Conservation (phyloP, 2,797 vertebrate species). For the Leptodactylus fallax region DNA sequence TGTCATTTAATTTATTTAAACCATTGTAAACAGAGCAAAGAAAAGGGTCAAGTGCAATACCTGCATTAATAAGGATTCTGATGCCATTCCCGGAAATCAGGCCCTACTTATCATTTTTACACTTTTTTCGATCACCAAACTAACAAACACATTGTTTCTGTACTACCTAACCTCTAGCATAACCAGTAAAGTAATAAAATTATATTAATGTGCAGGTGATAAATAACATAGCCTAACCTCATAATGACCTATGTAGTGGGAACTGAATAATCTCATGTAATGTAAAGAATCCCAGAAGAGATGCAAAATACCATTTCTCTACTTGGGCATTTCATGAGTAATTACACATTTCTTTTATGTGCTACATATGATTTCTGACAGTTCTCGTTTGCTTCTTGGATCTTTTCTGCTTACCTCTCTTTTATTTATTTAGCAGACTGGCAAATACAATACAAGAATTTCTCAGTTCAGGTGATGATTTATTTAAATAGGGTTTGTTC, state of each 20-base stretch:
- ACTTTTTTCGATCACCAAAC: too few relatives aligned
- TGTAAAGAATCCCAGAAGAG: not conserved
- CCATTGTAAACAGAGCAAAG: too few relatives aligned
- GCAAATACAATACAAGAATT: slow-evolving; percentile 19
- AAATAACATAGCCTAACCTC: not conserved
- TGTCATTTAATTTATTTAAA: too few relatives aligned
- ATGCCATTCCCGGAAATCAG: too few relatives aligned
- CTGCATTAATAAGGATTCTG: too few relatives aligned
- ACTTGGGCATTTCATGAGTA: not conserved
- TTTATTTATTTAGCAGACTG: slow-evolving; percentile 25
- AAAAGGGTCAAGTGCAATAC: too few relatives aligned
- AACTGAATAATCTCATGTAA: not conserved
- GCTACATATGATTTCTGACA: not conserved
- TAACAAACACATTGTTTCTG: too few relatives aligned
- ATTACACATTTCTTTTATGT: not conserved
- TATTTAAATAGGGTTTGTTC: slow-evolving; percentile 47
- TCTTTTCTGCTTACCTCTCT: not conserved
- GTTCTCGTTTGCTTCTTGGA: not conserved
- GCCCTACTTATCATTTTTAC: too few relatives aligned
- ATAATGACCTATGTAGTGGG: not conserved
- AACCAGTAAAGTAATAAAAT: not conserved
- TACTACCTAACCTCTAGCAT: not conserved
- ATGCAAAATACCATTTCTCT: not conserved
- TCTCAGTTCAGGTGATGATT: slow-evolving; percentile 29
- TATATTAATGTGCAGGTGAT: not conserved